Conservation (phyloP, 2,113 vertebrate species). For the Cebidichthys violaceus region DNA sequence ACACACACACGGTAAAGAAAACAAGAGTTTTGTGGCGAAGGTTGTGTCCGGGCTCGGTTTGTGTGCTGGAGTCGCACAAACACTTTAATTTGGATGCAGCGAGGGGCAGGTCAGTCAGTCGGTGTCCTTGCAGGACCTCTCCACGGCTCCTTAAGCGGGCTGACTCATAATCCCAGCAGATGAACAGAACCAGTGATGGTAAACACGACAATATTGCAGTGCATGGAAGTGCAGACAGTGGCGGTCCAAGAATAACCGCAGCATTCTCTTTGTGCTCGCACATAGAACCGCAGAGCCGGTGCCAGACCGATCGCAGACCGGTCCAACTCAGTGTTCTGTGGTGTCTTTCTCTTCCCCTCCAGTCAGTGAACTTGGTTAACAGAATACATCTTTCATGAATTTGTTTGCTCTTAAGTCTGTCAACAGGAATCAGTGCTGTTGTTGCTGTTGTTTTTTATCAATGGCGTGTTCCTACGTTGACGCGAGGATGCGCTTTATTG, state of each 20-base stretch:
- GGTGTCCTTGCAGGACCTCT: slow-evolving; percentile 77
- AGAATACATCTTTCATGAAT: slow-evolving; percentile 60
- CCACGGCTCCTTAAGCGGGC: slow-evolving; percentile 43
- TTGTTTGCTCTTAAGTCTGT: slow-evolving; percentile 31
- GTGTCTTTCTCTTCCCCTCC: slow-evolving; percentile 60
- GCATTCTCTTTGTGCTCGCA: slow-evolving; percentile 69
- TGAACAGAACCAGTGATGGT: slow-evolving; percentile 62
- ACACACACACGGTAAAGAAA: slow-evolving; percentile 22
- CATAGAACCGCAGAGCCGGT: slow-evolving; percentile 69
- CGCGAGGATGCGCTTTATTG: slow-evolving; percentile 14
- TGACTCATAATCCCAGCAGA: slow-evolving; percentile 64
- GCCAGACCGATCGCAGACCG: slow-evolving; percentile 67
- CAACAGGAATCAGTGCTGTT: not conserved
- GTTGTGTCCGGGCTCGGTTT: slow-evolving; percentile 36
- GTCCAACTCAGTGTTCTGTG: slow-evolving; percentile 69
- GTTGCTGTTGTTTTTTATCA: slow-evolving; percentile 5
- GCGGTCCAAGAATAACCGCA: slow-evolving; percentile 75
- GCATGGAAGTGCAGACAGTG: slow-evolving; percentile 65
- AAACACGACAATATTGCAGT: slow-evolving; percentile 66
- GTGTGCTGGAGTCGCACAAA: slow-evolving; percentile 61
- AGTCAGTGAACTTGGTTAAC: slow-evolving; percentile 70
- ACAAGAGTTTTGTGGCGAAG: slow-evolving; percentile 43
- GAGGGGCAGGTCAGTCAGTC: slow-evolving; percentile 46
- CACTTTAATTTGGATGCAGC: slow-evolving; percentile 63
- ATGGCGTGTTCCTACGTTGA: slow-evolving; percentile 10